Evolutionary conservation across 2,113 vertebrate species (phyloP), one percentile per base, ranked within the genome.

Genomic region (Oceanodroma tethys): DNA sequence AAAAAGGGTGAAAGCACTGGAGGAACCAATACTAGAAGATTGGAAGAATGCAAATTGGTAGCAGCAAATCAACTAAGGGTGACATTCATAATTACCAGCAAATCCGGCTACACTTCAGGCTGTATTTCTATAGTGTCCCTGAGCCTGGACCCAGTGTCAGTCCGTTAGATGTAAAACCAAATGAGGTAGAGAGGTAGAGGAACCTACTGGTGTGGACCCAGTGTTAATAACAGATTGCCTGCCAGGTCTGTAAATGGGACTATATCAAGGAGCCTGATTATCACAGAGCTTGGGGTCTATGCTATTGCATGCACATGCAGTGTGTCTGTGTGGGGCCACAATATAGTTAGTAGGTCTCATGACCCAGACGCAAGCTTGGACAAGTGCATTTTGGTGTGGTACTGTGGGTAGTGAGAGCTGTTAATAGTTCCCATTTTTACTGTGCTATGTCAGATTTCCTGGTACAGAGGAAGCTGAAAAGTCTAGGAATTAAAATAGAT

Each of bases 231-330:
- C 47, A 16, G 63, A 22, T 34, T 62, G 40, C 25, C 62, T 74
- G 42, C 19, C 23, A 10, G 32, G 14, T 55, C 68, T 40, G 29
- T 55, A 29, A 73, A 6, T 2, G 36, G 40, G 48, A 13, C 9
- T 32, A 30, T 36, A 13, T 13, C 12, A 25, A 8, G 52, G 10
- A 71, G 45, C 58, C 38, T 7, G 30, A 4, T 19, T 12, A 34
- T 11, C 15, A 2, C 60, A 23, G 32, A 27, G 27, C 36, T 9
- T 17, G 38, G 16, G 50, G 56, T 53, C 32, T 22, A 0, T 40
- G 65, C 72, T 52, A 1, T 5, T 6, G 20, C 29, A 3, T 18
- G 13, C 14, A 23, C 0, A 1, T 16, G 66, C 9, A 5, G 27
- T 11, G 13, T 30, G 42, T 8, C 45, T 62, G 34, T 22, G 47